phyloP scores from a whole-genome alignment of 2,797 vertebrate species.

The Anableps anableps region DNA sequence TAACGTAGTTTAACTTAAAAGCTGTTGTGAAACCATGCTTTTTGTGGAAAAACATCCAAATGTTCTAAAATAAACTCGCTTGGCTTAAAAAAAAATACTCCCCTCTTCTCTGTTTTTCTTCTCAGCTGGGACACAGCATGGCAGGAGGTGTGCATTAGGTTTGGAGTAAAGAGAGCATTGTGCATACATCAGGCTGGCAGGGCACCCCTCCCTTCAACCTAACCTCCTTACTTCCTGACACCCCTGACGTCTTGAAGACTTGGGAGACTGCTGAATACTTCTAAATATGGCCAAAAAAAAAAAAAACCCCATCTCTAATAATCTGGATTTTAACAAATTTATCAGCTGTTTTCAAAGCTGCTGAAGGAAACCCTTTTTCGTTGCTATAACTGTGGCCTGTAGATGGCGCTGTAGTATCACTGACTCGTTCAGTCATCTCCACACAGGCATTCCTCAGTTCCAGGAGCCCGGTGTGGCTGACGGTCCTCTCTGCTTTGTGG shows the following conservation, averaged over 20 bases:
- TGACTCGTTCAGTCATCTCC: slow-evolving; percentile 13
- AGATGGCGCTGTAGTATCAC: slow-evolving; percentile 66
- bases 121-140: slow-evolving; percentile 25
- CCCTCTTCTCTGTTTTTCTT: slow-evolving; percentile 6
- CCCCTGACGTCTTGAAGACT: slow-evolving; percentile 26
- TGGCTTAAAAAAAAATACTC: slow-evolving; percentile 14
- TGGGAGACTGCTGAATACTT: slow-evolving; percentile 10
- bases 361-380: background rate
- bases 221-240: slow-evolving; percentile 68
- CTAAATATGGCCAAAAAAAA: background rate
- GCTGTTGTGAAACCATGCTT: background rate
- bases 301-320: background rate
- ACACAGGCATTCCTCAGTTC: slow-evolving; percentile 34
- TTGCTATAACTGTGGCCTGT: slow-evolving; percentile 2
- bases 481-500: slow-evolving; percentile 22
- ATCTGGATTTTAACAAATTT: background rate
- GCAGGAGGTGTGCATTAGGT: slow-evolving; percentile 62
- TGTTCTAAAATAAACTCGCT: slow-evolving; percentile 19
- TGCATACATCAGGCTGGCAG: slow-evolving; percentile 58
- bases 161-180: slow-evolving; percentile 77
- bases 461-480: slow-evolving; percentile 24
- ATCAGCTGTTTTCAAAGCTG: background rate
- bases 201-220: slow-evolving; percentile 33
- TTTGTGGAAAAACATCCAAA: background rate
- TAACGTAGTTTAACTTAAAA: background rate